These are phyloP conservation scores for Neogobius melanostomus DNA, from an alignment of 2,113 vertebrate species.

Conservation along the genomic window DNA sequence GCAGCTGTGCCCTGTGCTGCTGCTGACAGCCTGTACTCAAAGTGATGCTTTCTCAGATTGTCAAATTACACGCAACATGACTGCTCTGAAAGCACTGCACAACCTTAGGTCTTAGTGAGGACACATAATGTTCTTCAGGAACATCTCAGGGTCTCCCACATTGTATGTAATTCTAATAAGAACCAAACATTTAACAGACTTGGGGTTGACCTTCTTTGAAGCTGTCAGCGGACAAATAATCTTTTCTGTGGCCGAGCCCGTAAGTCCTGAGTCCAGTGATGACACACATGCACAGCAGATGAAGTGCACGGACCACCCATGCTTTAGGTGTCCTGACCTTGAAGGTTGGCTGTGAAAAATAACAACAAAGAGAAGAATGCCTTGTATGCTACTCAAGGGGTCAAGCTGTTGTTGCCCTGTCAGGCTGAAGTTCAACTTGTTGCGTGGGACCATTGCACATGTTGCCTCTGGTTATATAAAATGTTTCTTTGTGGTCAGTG, in stretches of 20 bases:
- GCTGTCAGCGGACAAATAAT: constrained; percentile 67
- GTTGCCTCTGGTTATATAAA: constrained; percentile 31
- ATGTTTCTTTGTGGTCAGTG: constrained; percentile 43
- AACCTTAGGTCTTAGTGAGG: constrained; percentile 2
- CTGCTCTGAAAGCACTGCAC: constrained; percentile 3
- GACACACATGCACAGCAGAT: constrained; percentile 74
- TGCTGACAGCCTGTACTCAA: constrained; percentile 60
- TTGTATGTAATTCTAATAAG: constrained; percentile 42
- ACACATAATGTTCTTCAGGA: constrained; percentile 13
- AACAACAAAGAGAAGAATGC: constrained; percentile 63
- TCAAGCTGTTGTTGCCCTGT: constrained; percentile 44
- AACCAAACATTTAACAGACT: constrained; percentile 56
- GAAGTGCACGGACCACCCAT: constrained; percentile 66
- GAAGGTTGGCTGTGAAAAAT: constrained; percentile 66
- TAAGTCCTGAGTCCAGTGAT: constrained; percentile 57
- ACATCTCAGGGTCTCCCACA: constrained; percentile 36
- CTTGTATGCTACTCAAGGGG: constrained; percentile 50
- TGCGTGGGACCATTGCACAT: constrained; percentile 24
- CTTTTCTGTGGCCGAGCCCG: constrained; percentile 44
- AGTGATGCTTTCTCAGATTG: constrained; percentile 59
- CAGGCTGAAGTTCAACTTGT: constrained; percentile 55
- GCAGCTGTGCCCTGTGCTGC: constrained; percentile 40
- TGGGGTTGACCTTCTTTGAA: constrained; percentile 71
- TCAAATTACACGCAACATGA: constrained; percentile 56
- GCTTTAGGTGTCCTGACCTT: constrained; percentile 76